A percentile compares a stretch with the other conserved stretches of the same genome.
Conservation (phyloP, 2,113 vertebrate genomes). For the Prolemur simus region DNA sequence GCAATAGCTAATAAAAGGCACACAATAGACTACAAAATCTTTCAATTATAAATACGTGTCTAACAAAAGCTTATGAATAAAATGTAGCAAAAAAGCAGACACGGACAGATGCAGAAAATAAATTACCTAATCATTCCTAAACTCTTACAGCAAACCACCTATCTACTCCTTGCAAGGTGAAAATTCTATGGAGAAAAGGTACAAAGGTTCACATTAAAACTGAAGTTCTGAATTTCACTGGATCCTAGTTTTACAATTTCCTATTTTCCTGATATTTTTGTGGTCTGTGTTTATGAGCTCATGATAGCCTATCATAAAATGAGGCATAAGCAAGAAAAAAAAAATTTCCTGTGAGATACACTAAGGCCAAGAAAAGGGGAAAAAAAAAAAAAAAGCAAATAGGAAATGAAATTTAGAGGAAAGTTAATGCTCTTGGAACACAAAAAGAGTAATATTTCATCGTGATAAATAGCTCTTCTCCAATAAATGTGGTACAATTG, state of each 20-base stretch:
- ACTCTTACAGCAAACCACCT: neutral
- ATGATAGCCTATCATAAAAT: neutral
- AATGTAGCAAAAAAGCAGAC: slow-evolving; percentile 20
- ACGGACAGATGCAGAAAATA: neutral
- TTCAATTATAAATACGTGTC: neutral
- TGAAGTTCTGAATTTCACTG: neutral
- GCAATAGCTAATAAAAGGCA: slow-evolving; percentile 22
- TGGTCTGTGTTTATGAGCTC: neutral
- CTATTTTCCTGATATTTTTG: neutral
- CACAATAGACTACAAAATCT: neutral
- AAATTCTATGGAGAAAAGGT: neutral
- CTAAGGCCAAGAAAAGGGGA: neutral
- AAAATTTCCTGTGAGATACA: neutral
- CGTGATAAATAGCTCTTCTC: slow-evolving; percentile 33
- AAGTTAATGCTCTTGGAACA: slow-evolving; percentile 41
- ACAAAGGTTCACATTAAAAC: neutral
- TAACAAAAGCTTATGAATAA: slow-evolving; percentile 25
- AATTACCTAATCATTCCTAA: neutral
- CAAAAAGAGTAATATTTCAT: neutral
- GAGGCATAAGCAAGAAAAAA: neutral
- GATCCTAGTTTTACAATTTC: neutral
- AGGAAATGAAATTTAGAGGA: slow-evolving; percentile 4
- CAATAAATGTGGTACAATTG: slow-evolving; percentile 28
- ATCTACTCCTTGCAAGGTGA: neutral
- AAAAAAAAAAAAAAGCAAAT: neutral